Evolutionary conservation across 53 echinoderm and acorn worm species (phyloP).

Genomic region (Temnopleurus reevesii): DNA sequence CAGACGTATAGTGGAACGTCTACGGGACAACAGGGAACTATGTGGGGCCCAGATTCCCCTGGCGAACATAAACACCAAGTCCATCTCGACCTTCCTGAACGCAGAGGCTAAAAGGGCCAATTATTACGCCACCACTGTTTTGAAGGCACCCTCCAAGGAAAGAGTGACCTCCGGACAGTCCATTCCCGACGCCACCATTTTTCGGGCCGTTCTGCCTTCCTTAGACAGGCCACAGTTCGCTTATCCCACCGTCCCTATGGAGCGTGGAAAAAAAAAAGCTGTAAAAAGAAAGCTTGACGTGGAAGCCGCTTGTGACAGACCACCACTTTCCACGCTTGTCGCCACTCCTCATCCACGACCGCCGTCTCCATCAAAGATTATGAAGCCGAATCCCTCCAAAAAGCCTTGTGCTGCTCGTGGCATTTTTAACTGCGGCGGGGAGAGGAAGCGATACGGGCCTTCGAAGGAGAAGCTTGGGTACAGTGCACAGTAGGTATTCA

Average conservation of each 20-base stretch:
- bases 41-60: slow-evolving; percentile 26
- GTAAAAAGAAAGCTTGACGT: slow-evolving; percentile 17
- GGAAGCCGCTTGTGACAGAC: not conserved
- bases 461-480: slow-evolving; percentile 2
- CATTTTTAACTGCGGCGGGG: not conserved
- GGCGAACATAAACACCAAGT: slow-evolving; percentile 63
- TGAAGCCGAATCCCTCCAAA: not conserved
- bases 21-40: slow-evolving; percentile 58
- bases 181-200: not conserved
- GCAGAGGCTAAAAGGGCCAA: slow-evolving; percentile 46
- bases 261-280: not conserved
- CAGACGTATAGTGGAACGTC: slow-evolving; percentile 57
- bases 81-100: slow-evolving; percentile 23
- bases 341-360: not conserved
- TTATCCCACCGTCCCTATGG: slow-evolving; percentile 7
- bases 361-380: not conserved
- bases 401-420: slow-evolving; percentile 6
- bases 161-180: not conserved
- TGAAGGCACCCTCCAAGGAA: slow-evolving; percentile 27
- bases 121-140: slow-evolving; percentile 31
- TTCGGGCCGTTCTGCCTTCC: not conserved
- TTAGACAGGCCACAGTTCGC: slow-evolving; percentile 15
- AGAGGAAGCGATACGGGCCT: not conserved
- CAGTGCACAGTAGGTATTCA: not conserved
- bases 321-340: not conserved